Conservation (phyloP, 1,140 invertebrate species). For the Ceratitis capitata region DNA sequence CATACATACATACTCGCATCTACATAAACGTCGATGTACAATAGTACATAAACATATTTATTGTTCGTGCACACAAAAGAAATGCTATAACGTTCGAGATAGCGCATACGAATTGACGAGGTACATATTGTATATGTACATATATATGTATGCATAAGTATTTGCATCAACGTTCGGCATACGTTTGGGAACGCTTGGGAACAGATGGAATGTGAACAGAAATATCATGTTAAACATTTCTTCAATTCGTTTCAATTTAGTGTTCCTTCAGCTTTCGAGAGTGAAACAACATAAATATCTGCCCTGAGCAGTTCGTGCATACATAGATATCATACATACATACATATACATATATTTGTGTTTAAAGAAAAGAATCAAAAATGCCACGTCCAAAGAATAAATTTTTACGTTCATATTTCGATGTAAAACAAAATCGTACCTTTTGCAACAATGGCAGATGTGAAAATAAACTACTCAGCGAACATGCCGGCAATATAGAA, state of each 20-base stretch:
- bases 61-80: not conserved
- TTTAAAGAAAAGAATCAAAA: not conserved
- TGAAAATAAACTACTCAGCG: not conserved
- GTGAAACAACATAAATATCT: not conserved
- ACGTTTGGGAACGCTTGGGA: not conserved
- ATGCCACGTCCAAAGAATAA: slow-evolving; percentile 18
- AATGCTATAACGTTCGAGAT: not conserved
- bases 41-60: not conserved
- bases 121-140: not conserved
- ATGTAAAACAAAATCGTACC: not conserved
- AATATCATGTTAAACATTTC: not conserved
- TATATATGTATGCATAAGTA: not conserved
- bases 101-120: not conserved
- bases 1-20: not conserved
- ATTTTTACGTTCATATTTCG: not conserved
- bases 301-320: too few species aligned
- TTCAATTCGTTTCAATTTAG: not conserved
- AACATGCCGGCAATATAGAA: not conserved
- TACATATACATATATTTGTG: too few species aligned
- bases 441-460: not conserved
- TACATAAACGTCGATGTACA: not conserved
- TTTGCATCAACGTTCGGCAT: not conserved
- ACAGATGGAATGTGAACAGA: not conserved
- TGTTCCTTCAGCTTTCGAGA: not conserved
- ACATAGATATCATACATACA: too few species aligned